Evolutionary conservation across 2,888 invertebrate species (phyloP).

Genomic region (Agrenia bidenticulata): DNA sequence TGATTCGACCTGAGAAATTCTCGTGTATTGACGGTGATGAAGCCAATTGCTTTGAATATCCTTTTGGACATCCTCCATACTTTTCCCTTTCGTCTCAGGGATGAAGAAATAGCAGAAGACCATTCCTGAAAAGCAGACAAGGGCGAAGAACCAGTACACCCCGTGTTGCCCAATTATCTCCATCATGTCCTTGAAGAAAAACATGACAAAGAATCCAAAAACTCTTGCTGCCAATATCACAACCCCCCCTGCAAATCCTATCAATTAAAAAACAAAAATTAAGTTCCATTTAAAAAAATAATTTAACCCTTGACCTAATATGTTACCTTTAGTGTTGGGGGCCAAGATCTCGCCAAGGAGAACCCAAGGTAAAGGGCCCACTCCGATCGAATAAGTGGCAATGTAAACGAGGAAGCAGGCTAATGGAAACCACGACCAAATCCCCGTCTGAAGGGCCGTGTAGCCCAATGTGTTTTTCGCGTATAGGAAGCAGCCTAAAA

Average conservation of each 20-base stretch:
- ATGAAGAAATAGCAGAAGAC: conserved; percentile 26
- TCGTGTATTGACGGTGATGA: too few relatives aligned
- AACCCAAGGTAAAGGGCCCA: conserved; percentile 28
- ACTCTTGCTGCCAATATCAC: conserved; percentile 14
- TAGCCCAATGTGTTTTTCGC: neutral
- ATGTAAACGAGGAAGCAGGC: conserved; percentile 23
- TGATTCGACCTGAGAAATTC: too few relatives aligned
- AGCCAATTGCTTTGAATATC: conserved; percentile 1
- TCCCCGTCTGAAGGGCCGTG: neutral
- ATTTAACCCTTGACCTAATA: too few relatives aligned
- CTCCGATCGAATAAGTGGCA: conserved; percentile 22
- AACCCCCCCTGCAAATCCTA: conserved; percentile 10
- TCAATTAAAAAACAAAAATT: neutral
- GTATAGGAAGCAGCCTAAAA: conserved; percentile 15
- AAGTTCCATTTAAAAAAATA: neutral
- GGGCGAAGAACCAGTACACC: conserved; percentile 23
- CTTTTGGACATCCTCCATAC: conserved; percentile 16
- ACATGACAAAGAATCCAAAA: conserved; percentile 30
- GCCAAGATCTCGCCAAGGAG: conserved; percentile 23
- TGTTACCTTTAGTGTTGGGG: conserved; percentile 19
- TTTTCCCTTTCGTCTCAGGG: conserved; percentile 20
- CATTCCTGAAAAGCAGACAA: conserved; percentile 14
- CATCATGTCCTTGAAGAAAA: conserved; percentile 25
- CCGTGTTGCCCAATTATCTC: conserved; percentile 20
- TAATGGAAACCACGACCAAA: conserved; percentile 13